phyloP scores from a whole-genome alignment of 2,113 vertebrate species.

The Hiodon alosoides region DNA sequence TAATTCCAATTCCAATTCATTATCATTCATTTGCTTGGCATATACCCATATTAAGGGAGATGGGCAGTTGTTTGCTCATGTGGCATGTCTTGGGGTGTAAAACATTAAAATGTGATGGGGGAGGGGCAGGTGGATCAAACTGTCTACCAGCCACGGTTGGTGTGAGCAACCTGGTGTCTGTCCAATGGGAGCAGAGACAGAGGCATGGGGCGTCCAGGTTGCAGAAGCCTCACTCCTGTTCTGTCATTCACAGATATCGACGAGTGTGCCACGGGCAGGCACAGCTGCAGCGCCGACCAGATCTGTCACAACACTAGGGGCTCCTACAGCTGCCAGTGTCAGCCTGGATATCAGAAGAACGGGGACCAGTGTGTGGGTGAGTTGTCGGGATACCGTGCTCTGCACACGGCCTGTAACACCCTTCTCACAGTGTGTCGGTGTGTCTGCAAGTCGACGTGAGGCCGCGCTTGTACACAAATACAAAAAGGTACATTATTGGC shows the following conservation, averaged over 20 bases:
- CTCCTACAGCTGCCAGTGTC: slow-evolving; percentile 84
- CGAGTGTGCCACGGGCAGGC: slow-evolving; percentile 77
- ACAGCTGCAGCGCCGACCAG: slow-evolving; percentile 80
- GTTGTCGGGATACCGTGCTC: slow-evolving; percentile 27
- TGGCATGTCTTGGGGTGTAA: not conserved
- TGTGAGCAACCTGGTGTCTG: too few relatives aligned
- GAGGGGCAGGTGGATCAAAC: too few relatives aligned
- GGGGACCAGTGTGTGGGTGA: slow-evolving; percentile 87
- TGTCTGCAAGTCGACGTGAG: slow-evolving; percentile 66
- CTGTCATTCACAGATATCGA: slow-evolving; percentile 73
- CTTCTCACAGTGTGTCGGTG: not conserved
- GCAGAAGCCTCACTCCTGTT: slow-evolving; percentile 4
- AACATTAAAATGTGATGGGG: too few relatives aligned
- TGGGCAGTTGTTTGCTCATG: not conserved
- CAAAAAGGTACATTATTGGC: too few relatives aligned
- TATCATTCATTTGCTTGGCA: slow-evolving; percentile 8
- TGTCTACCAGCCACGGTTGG: too few relatives aligned
- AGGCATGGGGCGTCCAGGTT: too few relatives aligned
- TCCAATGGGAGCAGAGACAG: too few relatives aligned
- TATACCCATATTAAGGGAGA: slow-evolving; percentile 1
- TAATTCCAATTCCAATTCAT: not conserved
- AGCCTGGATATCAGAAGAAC: slow-evolving; percentile 76
- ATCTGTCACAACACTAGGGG: slow-evolving; percentile 85
- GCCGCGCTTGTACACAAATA: too few relatives aligned
- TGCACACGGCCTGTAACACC: not conserved